Evolutionary conservation across 2,888 invertebrate genomes (phyloP).

Genomic region (Acanthacorydalis orientalis): DNA sequence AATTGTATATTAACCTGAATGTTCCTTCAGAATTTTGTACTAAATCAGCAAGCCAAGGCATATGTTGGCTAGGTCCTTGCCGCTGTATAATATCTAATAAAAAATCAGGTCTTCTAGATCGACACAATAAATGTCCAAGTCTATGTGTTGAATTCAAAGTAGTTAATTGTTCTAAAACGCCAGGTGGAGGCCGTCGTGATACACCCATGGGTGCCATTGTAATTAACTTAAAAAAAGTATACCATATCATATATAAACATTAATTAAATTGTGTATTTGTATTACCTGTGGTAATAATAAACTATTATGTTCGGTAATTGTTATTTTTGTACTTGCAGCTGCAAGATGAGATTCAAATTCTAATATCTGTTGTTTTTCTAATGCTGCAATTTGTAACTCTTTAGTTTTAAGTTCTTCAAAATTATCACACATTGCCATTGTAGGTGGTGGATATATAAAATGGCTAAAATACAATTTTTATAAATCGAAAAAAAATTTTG

Average conservation of each 20-base stretch:
- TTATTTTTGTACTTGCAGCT: slow-evolving; percentile 71
- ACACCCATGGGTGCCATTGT: slow-evolving; percentile 5
- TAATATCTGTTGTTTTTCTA: slow-evolving; percentile 63
- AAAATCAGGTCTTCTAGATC: slow-evolving; percentile 79
- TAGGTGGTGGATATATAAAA: slow-evolving; percentile 54
- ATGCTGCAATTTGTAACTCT: slow-evolving; percentile 47
- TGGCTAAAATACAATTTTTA: slow-evolving; percentile 28
- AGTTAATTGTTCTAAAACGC: slow-evolving; percentile 63
- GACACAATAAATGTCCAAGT: slow-evolving; percentile 76
- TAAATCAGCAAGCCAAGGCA: slow-evolving; percentile 93
- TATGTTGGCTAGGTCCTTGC: slow-evolving; percentile 51
- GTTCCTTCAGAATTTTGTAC: slow-evolving; percentile 84
- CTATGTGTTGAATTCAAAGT: slow-evolving; percentile 60
- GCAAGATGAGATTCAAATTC: slow-evolving; percentile 88
- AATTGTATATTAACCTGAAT: slow-evolving; percentile 30
- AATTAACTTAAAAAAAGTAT: slow-evolving; percentile 4
- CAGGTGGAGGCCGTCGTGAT: slow-evolving; percentile 17
- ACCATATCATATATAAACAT: not conserved
- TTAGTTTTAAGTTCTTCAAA: slow-evolving; percentile 42
- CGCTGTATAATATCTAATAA: slow-evolving; percentile 82
- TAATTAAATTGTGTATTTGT: not conserved
- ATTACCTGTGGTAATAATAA: slow-evolving; percentile 58
- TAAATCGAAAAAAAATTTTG: not conserved
- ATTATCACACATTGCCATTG: slow-evolving; percentile 38
- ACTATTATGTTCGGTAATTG: slow-evolving; percentile 81